These are phyloP conservation scores for Ceratoteleas bidentatus DNA, from an alignment of 1,140 invertebrate genomes.

Conservation along the genomic window DNA sequence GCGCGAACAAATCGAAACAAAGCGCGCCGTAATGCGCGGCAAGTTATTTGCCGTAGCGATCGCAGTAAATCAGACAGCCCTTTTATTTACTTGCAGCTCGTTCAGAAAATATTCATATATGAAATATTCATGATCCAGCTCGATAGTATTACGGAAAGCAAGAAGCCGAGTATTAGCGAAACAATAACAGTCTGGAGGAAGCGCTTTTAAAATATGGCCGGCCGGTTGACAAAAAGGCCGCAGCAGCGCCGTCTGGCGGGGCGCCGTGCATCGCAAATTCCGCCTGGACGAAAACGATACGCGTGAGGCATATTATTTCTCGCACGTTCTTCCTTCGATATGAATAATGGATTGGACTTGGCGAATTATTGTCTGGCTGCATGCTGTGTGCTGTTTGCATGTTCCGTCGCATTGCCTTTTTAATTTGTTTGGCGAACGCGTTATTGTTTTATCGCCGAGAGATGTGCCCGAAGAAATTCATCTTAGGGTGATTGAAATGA, in stretches of 20 bases:
- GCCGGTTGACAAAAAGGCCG: constrained; percentile 10
- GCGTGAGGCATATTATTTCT: constrained; percentile 16
- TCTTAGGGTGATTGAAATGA: too few species aligned
- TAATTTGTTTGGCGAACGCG: neutral
- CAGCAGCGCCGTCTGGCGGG: neutral
- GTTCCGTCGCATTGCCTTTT: neutral
- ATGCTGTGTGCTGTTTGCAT: neutral
- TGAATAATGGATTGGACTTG: constrained; percentile 11
- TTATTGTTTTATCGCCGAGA: too few species aligned
- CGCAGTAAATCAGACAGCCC: constrained; percentile 9
- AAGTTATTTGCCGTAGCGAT: constrained; percentile 4
- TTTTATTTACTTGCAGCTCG: constrained; percentile 43
- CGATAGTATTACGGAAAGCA: constrained; percentile 39
- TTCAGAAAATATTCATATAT: constrained; percentile 51
- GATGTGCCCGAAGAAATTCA: too few species aligned
- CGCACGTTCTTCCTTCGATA: constrained; percentile 5
- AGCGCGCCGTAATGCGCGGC: too few species aligned
- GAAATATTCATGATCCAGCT: constrained; percentile 56
- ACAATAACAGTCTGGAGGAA: constrained; percentile 23
- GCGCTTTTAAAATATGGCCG: constrained; percentile 28
- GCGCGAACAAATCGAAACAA: too few species aligned
- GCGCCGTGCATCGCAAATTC: constrained; percentile 14
- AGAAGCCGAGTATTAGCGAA: constrained; percentile 29
- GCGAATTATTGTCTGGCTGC: neutral
- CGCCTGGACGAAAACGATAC: constrained; percentile 23